phyloP scores from a whole-genome alignment of 2,797 vertebrate species.

The Decapterus maruadsi region DNA sequence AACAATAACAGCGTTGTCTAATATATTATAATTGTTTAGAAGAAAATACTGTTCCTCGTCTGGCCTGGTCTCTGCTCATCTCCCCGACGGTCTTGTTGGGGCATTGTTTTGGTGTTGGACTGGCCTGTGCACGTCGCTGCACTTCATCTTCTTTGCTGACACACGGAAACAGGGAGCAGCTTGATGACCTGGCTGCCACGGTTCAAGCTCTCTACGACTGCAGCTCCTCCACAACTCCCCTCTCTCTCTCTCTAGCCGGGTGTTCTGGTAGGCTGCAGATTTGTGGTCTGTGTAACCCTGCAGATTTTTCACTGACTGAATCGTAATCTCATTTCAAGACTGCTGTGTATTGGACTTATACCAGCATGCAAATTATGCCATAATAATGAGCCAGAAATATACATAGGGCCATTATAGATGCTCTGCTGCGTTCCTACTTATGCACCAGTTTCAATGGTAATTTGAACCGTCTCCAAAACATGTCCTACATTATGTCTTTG shows the following conservation, averaged over 20 bases:
- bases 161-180: slow-evolving; percentile 60
- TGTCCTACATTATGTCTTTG: slow-evolving; percentile 2
- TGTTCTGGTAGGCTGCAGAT: slow-evolving; percentile 58
- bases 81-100: slow-evolving; percentile 1
- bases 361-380: slow-evolving; percentile 16
- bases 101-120: slow-evolving; percentile 27
- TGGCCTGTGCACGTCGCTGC: slow-evolving; percentile 21
- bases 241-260: slow-evolving; percentile 25
- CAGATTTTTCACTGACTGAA: slow-evolving; percentile 38
- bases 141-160: slow-evolving; percentile 65
- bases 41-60: background rate
- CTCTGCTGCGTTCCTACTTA: background rate
- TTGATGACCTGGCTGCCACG: slow-evolving; percentile 57
- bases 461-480: slow-evolving; percentile 2
- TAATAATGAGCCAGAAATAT: slow-evolving; percentile 23
- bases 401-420: background rate
- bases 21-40: too few species aligned
- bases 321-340: slow-evolving; percentile 18
- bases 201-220: slow-evolving; percentile 51
- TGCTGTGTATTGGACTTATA: slow-evolving; percentile 30
- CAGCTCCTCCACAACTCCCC: slow-evolving; percentile 36
- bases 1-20: background rate
- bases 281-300: slow-evolving; percentile 42
- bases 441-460: slow-evolving; percentile 22
- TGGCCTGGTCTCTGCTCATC: background rate